These are phyloP conservation scores for Poecilia latipinna DNA, from an alignment of 2,113 vertebrate species.

Conservation along the genomic window DNA sequence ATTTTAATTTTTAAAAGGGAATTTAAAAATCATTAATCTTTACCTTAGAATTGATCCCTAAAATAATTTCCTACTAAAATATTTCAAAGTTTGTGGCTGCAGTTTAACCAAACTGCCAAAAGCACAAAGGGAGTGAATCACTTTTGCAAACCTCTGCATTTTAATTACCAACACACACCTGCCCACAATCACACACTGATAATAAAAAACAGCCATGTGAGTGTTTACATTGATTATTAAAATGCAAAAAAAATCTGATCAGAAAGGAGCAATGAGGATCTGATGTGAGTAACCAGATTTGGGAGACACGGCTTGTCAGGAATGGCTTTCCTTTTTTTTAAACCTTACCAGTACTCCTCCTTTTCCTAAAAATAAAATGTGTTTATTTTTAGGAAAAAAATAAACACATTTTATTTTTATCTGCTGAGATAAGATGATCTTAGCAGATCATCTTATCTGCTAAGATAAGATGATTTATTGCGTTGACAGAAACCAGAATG, in stretches of 20 bases:
- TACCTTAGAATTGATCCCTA: neutral
- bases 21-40: neutral
- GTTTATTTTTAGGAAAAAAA: neutral
- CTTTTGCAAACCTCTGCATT: neutral
- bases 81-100: neutral
- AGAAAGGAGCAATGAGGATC: slow-evolving; percentile 32
- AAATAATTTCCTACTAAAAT: neutral
- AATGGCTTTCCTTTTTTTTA: slow-evolving; percentile 19
- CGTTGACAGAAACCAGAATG: slow-evolving; percentile 43
- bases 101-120: no score
- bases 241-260: slow-evolving; percentile 18
- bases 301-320: slow-evolving; percentile 19
- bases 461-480: slow-evolving; percentile 36
- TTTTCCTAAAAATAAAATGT: slow-evolving; percentile 49
- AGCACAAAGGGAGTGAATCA: no score
- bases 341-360: slow-evolving; percentile 27
- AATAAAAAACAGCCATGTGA: slow-evolving; percentile 34
- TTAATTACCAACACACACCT: slow-evolving; percentile 44
- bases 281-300: slow-evolving; percentile 39
- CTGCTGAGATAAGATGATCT: no score
- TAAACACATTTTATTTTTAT: no score
- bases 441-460: neutral
- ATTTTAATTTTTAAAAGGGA: neutral
- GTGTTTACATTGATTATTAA: slow-evolving; percentile 27
- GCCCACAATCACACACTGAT: slow-evolving; percentile 32